Evolutionary conservation across 2,797 vertebrate genomes (phyloP).

Genomic region (Xenops minutus): DNA sequence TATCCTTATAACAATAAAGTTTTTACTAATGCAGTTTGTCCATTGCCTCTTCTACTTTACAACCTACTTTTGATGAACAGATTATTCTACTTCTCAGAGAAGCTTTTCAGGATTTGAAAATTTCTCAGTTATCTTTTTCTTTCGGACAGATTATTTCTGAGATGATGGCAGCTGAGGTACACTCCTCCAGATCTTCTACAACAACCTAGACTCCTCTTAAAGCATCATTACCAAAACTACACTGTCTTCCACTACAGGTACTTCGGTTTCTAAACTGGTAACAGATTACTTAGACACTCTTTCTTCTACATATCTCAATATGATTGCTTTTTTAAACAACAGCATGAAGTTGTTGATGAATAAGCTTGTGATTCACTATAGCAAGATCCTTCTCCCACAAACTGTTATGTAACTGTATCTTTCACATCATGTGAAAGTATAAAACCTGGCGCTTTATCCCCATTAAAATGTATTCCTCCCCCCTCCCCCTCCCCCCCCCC

Average conservation of each 20-base stretch:
- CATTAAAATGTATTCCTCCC: background rate
- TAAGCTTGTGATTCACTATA: slow-evolving; percentile 51
- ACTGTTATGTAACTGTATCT: slow-evolving; percentile 49
- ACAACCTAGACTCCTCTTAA: background rate
- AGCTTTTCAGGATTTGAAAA: background rate
- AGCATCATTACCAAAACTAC: background rate
- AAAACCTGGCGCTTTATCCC: background rate
- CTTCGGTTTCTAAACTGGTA: background rate
- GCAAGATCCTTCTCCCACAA: slow-evolving; percentile 55
- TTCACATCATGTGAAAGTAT: slow-evolving; percentile 21
- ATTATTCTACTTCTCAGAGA: background rate
- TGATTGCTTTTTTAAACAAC: slow-evolving; percentile 36
- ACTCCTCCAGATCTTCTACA: background rate
- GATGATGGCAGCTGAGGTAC: background rate
- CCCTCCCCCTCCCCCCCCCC: no score
- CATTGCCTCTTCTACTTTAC: background rate
- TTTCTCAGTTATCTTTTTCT: background rate
- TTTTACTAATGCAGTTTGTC: background rate
- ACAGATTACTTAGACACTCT: background rate
- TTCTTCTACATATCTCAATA: background rate
- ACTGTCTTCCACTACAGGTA: background rate
- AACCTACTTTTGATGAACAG: background rate
- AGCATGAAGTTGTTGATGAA: slow-evolving; percentile 38
- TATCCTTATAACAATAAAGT: background rate
- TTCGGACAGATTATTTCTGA: background rate